A percentile compares a stretch with the other conserved stretches of the same genome.
Evolutionary conservation across 2,797 vertebrate genomes (phyloP).

Genomic region (Oreochromis grahami): DNA sequence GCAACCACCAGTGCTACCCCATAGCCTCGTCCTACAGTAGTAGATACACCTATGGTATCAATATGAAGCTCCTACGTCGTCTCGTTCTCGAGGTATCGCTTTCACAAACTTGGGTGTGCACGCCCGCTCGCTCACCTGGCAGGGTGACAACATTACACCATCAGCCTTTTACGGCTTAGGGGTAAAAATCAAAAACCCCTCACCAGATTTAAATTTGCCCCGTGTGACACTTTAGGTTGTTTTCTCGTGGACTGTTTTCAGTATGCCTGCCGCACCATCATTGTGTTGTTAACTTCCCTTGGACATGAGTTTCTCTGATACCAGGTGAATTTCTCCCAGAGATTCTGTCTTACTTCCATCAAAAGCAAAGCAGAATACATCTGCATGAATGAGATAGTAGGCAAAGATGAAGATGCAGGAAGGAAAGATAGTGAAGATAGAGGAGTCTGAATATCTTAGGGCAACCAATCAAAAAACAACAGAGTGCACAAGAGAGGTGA

Average conservation of each 20-base stretch:
- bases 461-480: background rate
- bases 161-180: background rate
- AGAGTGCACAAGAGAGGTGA: background rate
- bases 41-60: background rate
- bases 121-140: background rate
- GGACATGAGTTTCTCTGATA: background rate
- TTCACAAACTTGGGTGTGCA: background rate
- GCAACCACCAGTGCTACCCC: background rate
- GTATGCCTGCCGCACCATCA: background rate
- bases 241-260: background rate
- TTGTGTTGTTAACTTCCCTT: background rate
- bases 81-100: background rate
- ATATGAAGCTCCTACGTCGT: rapidly evolving
- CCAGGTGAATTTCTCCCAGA: background rate
- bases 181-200: background rate
- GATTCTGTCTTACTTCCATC: background rate
- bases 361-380: background rate
- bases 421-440: background rate
- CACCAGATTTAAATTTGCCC: background rate
- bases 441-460: background rate
- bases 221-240: background rate
- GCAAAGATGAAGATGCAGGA: background rate
- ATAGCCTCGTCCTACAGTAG: background rate
- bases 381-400: background rate
- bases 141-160: background rate